Base-by-base conservation (phyloP, 2,888 invertebrate species). In the Opisthograptis luteolata region DNA sequence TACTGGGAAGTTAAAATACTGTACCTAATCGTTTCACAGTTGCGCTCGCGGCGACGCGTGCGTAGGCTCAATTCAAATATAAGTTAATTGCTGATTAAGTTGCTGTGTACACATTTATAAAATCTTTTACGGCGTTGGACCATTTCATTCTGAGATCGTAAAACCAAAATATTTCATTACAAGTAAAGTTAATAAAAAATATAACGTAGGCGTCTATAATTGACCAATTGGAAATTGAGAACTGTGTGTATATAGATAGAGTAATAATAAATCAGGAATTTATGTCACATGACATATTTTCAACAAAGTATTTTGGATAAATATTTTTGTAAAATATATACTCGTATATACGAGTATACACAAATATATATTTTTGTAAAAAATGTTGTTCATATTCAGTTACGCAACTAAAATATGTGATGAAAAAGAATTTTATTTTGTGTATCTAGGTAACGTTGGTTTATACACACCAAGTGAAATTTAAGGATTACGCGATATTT, bases 11-110 rank as follows among this genome's bases (percentile, higher is more conserved):
- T 37, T 50, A 43, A 55, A 55, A 53, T 53, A 53, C 46, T 49
- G 4, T 17, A 9, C 20, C 15, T 24, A 41, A 45, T 48, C 46
- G 25, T 46, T 41, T 28, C 24, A 64, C 52, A 41, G 54, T 41
- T 64, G 50, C 45, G 71, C 79, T 64, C 27, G 59, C 42, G 75
- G 77, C 76, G 55, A 55, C 65, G 70, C 74, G 73, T 72, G 76
- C 71, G 69, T 66, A 55, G 45, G 34, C 45, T 55, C 52, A 45
- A 50, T 42, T 47, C 52, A 63, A 55, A 58, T 44, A 64, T 65
- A 62, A 57, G 57, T 60, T 59, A 49, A 65, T 65, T 64, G 54
- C 58, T 55, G 58, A 62, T 59, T 55, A 60, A 58, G 50, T 59
- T 53, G 44, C 36, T 50, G 28, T 51, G 45, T 53, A 55, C 6